Evolutionary conservation across 2,797 vertebrate genomes (phyloP).

Genomic region (Pogonophryne albipinna): DNA sequence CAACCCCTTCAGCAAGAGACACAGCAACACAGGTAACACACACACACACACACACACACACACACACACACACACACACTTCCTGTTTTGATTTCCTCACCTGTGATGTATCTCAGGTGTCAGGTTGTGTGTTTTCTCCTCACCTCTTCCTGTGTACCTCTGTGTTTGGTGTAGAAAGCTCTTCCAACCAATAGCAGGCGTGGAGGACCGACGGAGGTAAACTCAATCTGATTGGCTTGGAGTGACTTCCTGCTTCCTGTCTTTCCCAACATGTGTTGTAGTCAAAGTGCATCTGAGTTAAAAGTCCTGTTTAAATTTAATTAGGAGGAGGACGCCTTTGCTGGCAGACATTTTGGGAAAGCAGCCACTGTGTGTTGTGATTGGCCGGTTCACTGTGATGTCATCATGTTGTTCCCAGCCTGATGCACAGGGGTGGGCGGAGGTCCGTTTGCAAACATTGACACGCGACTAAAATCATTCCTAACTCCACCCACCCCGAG

Average conservation of each 20-base stretch:
- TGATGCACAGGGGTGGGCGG: conserved; percentile 43
- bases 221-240: conserved; percentile 77
- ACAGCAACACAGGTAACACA: too few species aligned
- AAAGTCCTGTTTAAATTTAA: background rate
- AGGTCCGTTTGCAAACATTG: background rate
- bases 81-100: too few species aligned
- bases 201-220: conserved; percentile 90
- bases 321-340: conserved; percentile 2
- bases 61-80: too few species aligned
- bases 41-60: background rate
- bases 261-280: conserved; percentile 65
- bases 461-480: conserved; percentile 3
- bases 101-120: too few species aligned
- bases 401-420: conserved; percentile 46
- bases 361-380: conserved; percentile 65
- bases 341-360: conserved; percentile 68
- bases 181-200: conserved; percentile 90
- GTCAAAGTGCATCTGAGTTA: conserved; percentile 5
- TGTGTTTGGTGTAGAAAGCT: conserved; percentile 94
- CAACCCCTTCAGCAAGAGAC: conserved; percentile 90
- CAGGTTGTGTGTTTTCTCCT: background rate
- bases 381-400: conserved; percentile 66
- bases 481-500: conserved; percentile 42
- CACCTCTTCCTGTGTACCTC: conserved; percentile 69
- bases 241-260: conserved; percentile 56